These are phyloP conservation scores for Sinelater perroti DNA, from an alignment of 2,888 invertebrate species.

Conservation along the genomic window DNA sequence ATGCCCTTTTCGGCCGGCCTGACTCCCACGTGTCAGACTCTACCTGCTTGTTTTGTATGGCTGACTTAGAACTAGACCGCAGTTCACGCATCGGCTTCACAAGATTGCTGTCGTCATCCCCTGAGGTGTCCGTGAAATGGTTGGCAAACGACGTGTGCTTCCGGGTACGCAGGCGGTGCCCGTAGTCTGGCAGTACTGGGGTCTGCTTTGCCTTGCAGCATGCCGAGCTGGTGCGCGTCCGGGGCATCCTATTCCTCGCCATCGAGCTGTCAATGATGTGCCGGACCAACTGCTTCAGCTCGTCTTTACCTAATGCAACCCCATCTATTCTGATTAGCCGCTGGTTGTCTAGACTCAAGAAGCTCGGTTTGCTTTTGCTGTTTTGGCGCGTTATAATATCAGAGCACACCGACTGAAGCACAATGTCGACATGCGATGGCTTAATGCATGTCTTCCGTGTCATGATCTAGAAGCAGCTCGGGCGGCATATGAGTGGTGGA, in stretches of 20 bases:
- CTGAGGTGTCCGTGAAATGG: constrained; percentile 57
- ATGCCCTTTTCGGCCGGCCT: constrained; percentile 55
- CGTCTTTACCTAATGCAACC: too few relatives aligned
- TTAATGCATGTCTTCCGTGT: constrained; percentile 60
- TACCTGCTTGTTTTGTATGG: constrained; percentile 15
- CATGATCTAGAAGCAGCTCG: constrained; percentile 61
- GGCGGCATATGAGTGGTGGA: constrained; percentile 49
- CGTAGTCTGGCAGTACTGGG: constrained; percentile 51
- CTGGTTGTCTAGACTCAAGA: too few relatives aligned
- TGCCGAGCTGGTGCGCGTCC: constrained; percentile 45
- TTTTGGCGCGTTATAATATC: too few relatives aligned
- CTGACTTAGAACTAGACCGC: constrained; percentile 47
- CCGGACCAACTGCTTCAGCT: background rate
- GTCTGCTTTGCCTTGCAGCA: constrained; percentile 47
- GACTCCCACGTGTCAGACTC: constrained; percentile 55
- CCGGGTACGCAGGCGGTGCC: constrained; percentile 58
- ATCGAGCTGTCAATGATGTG: constrained; percentile 16
- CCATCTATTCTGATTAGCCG: too few relatives aligned
- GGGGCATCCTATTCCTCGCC: constrained; percentile 46
- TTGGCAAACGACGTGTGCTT: constrained; percentile 52
- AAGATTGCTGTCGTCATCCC: constrained; percentile 55
- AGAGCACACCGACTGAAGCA: constrained; percentile 72
- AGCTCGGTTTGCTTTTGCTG: too few relatives aligned
- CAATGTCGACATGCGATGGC: constrained; percentile 51
- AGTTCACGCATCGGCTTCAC: constrained; percentile 51